Percentiles rank a stretch among this genome's conserved stretches.
Conservation (phyloP, 1,140 invertebrate genomes). For the Meteorus sp. region DNA sequence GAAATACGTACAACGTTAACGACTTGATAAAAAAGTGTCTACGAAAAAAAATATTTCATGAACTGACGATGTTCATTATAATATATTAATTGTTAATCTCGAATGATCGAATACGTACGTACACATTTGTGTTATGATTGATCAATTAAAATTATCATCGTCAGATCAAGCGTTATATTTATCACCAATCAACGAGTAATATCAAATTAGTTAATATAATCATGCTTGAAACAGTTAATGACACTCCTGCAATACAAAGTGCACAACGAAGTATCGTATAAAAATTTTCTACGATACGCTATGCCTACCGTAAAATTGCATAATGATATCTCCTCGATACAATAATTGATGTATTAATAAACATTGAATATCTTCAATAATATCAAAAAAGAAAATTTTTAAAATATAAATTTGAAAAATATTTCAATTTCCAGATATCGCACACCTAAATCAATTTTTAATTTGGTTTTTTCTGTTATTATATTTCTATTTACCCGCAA, state of each 20-base stretch:
- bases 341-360: neutral
- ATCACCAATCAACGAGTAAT: conserved; percentile 15
- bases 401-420: no score
- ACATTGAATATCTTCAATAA: neutral
- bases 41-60: conserved; percentile 7
- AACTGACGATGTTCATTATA: conserved; percentile 12
- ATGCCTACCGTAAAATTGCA: conserved; percentile 24
- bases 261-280: conserved; percentile 37
- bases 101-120: no score
- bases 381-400: no score
- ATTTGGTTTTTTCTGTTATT: no score
- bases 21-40: neutral
- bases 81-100: neutral
- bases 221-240: conserved; percentile 35
- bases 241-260: conserved; percentile 42
- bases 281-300: conserved; percentile 22
- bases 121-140: no score
- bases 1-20: conserved; percentile 11
- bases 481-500: no score
- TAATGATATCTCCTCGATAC: neutral
- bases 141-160: no score
- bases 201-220: conserved; percentile 21
- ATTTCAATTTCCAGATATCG: no score
- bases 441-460: no score
- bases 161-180: conserved; percentile 39